Evolutionary conservation across 1,140 invertebrate genomes (phyloP).

Genomic region (Caenorhabditis briggsae): DNA sequence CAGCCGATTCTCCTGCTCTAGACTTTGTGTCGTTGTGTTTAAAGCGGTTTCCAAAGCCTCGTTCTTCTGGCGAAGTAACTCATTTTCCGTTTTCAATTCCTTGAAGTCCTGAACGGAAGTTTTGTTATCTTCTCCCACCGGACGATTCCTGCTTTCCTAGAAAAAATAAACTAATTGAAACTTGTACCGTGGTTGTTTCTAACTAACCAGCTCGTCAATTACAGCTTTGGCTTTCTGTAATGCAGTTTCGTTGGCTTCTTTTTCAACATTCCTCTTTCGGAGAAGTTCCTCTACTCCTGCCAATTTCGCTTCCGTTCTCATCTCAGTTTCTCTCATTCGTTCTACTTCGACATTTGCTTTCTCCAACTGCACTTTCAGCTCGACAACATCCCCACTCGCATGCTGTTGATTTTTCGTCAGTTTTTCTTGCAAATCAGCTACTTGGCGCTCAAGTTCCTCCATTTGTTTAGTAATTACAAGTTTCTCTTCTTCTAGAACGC

Average conservation of each 20-base stretch:
- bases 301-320: background rate
- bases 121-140: conserved; percentile 2
- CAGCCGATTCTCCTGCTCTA: conserved; percentile 46
- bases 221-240: background rate
- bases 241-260: background rate
- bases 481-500: background rate
- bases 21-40: background rate
- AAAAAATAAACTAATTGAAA: background rate
- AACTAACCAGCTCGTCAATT: conserved; percentile 24
- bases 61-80: background rate
- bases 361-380: conserved; percentile 14
- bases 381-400: conserved; percentile 14
- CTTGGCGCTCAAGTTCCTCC: conserved; percentile 1
- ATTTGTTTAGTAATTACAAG: background rate
- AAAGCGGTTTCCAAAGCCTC: background rate
- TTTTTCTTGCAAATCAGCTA: background rate
- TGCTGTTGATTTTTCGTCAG: background rate
- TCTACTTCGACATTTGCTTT: conserved; percentile 20
- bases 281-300: background rate
- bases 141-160: background rate
- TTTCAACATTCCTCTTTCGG: background rate
- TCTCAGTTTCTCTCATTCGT: conserved; percentile 27
- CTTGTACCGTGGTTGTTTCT: background rate
- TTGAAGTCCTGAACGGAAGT: conserved; percentile 43
- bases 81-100: conserved; percentile 45